Evolutionary conservation across 2,888 invertebrate species (phyloP), one percentile per base, ranked within the genome.

Genomic region (Norana najaformis): DNA sequence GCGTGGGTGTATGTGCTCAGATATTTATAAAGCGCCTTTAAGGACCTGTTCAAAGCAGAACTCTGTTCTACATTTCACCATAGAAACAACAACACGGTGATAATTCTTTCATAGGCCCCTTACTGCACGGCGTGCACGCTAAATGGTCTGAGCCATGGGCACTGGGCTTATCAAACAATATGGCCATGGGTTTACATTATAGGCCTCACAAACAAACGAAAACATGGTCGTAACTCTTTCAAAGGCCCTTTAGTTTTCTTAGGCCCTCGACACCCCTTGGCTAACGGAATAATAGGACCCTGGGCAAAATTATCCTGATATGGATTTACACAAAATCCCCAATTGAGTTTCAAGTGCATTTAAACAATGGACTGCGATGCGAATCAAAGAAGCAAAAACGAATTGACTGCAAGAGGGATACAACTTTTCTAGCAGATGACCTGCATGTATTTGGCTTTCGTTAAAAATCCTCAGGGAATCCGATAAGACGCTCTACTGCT

Each of bases 111-210:
- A 69, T 16, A 8, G 23, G 47, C 47, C 23, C 23, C 23, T 16
- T 23, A 23, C 20, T n/a, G n/a, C n/a, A n/a, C n/a, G n/a, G n/a
- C n/a, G n/a, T n/a, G n/a, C n/a, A n/a, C n/a, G n/a, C n/a, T n/a
- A n/a, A n/a, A n/a, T n/a, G n/a, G n/a, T n/a, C n/a, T n/a, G n/a
- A n/a, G n/a, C n/a, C n/a, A n/a, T n/a, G 23, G 47, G 4, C 20
- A 5, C 20, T 47, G 47, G 20, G 4, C 16, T 69, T n/a, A 30
- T 69, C n/a, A n/a, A 30, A 13, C 30, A 11, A 53, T 11, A 18
- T 34, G 20, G 89, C 30, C 18, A 37, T 69, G 37, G 89, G 37
- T 93, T n/a, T 69, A n/a, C n/a, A 69, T 69, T 69, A n/a, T 8
- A 69, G 69, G n/a, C n/a, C 30, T 69, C n/a, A 6, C 69, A 69